Conservation (phyloP, 1,140 invertebrate genomes). For the Dendrolimus kikuchii region DNA sequence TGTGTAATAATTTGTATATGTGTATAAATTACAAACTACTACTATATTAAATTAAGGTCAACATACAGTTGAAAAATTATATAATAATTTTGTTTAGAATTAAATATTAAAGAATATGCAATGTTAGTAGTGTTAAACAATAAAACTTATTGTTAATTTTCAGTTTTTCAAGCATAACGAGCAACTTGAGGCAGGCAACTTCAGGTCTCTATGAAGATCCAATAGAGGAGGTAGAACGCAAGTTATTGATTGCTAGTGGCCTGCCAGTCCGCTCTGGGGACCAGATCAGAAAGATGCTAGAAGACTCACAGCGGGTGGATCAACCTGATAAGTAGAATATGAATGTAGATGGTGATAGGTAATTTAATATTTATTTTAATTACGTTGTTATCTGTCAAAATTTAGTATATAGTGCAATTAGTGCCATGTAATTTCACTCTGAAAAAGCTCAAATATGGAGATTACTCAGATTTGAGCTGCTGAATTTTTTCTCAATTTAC, state of each 20-base stretch:
- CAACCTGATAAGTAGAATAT: slow-evolving; percentile 43
- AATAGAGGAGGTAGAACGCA: slow-evolving; percentile 54
- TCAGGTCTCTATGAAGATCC: slow-evolving; percentile 54
- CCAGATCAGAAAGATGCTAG: slow-evolving; percentile 31
- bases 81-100: too few relatives aligned
- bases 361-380: slow-evolving; percentile 13
- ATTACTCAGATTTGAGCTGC: too few relatives aligned
- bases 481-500: too few relatives aligned
- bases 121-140: too few relatives aligned
- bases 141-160: slow-evolving; percentile 20
- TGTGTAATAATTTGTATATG: not conserved
- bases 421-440: too few relatives aligned
- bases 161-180: slow-evolving; percentile 35
- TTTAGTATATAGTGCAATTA: too few relatives aligned
- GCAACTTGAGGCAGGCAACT: slow-evolving; percentile 33
- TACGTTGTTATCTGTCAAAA: too few relatives aligned
- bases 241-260: slow-evolving; percentile 45
- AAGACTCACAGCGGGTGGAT: slow-evolving; percentile 37
- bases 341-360: slow-evolving; percentile 27
- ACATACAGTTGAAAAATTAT: too few relatives aligned
- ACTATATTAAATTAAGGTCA: too few relatives aligned
- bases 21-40: too few relatives aligned
- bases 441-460: too few relatives aligned
- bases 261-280: slow-evolving; percentile 31
- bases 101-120: too few relatives aligned